Evolutionary conservation across 2,888 invertebrate species (phyloP), one percentile per base, ranked within the genome.

Genomic region (Rosalia funebris): DNA sequence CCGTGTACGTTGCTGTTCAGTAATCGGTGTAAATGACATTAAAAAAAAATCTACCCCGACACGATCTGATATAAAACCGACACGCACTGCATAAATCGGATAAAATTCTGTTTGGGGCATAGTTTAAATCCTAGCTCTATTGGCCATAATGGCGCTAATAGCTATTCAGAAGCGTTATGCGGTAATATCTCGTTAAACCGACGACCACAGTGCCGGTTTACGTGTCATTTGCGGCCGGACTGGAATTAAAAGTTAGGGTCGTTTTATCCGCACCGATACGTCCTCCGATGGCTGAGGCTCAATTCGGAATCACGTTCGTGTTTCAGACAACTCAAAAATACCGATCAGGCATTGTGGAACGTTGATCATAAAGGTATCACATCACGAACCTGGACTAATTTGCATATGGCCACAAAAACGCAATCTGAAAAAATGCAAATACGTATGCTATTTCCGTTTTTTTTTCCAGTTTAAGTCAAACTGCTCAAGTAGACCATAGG

Each of bases 161-260:
- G 78, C 77, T 70, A 76, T 79, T 78, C 74, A 69, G 74, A 71
- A 75, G 77, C 78, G 78, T 79, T 79, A 79, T 79, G 78, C 74
- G 79, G 77, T 77, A 75, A 75, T 80, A 78, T 79, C 79, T 78
- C 79, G 79, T 79, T 79, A 77, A 79, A 79, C 78, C 79, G 77
- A 76, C 78, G 73, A 77, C 79, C 78, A 68, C 77, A 76, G 70
- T 67, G 71, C 71, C 77, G 75, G 77, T 79, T 79, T 79, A 78
- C 79, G 79, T 79, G 79, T 78, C 79, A 75, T 79, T 79, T 79
- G 79, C 71, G 79, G 78, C 77, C 73, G 71, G 74, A 72, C 68
- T 70, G 78, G 79, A 79, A 79, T 79, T 79, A 79, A 79, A 79
- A 79, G 76, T 79, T 79, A 75, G 78, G 75, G 75, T 70, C 73